These are phyloP conservation scores for Jaculus jaculus DNA, from an alignment of 2,113 vertebrate genomes.

Conservation along the genomic window DNA sequence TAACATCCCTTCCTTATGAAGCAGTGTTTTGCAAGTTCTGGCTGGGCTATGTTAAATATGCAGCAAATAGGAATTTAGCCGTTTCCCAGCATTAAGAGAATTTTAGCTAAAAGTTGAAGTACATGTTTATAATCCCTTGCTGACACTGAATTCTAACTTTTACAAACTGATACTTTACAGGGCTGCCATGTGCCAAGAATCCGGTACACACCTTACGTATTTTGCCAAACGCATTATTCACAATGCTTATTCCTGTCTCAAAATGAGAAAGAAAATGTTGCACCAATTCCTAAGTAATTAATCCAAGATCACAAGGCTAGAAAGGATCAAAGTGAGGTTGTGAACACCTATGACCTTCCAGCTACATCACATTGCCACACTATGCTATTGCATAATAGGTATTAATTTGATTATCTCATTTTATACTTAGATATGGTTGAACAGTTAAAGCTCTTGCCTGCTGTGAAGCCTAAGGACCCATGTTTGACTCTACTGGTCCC, in stretches of 20 bases:
- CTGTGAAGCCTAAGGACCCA: no score
- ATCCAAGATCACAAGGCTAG: neutral
- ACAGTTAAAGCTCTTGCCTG: neutral
- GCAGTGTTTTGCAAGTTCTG: neutral
- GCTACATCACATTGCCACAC: neutral
- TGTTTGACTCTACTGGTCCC: no score
- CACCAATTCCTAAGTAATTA: neutral
- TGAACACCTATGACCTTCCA: neutral
- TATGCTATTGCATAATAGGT: neutral
- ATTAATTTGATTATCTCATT: neutral
- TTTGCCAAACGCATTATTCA: neutral
- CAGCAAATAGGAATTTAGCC: neutral
- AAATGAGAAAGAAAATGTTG: neutral
- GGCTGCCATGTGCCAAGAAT: neutral
- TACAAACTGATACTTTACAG: neutral
- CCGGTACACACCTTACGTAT: neutral
- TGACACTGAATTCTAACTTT: neutral
- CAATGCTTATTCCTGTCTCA: slow-evolving; percentile 10
- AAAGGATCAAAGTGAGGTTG: slow-evolving; percentile 9
- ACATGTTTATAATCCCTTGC: neutral
- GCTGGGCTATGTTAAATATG: neutral
- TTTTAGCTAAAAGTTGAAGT: neutral
- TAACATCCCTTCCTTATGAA: neutral
- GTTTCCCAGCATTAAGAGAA: neutral
- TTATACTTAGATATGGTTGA: slow-evolving; percentile 2